Conservation (phyloP, 2,888 invertebrate genomes). For the Gymnosoma rotundatum region DNA sequence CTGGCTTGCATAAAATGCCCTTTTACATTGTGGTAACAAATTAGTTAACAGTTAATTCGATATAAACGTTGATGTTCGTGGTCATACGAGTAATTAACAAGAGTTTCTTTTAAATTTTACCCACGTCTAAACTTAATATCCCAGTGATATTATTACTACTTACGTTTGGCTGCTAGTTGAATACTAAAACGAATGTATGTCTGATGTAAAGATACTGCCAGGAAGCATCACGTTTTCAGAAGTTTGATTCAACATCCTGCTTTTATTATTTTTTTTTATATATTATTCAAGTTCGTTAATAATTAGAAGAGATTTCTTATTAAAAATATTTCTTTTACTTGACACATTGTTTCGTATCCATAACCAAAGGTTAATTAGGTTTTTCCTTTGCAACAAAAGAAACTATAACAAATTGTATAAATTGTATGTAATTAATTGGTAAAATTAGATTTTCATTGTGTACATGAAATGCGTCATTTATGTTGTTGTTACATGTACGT, state of each 20-base stretch:
- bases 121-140: background rate
- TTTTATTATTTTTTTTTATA: constrained; percentile 9
- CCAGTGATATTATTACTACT: too few species aligned
- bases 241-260: constrained; percentile 26
- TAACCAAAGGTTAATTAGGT: constrained; percentile 46
- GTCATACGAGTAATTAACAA: background rate
- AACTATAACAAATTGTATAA: background rate
- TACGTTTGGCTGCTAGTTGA: background rate
- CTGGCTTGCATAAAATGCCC: background rate
- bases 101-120: background rate
- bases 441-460: background rate
- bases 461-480: background rate
- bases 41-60: background rate
- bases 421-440: constrained; percentile 12
- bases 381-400: background rate
- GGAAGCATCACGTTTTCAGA: background rate
- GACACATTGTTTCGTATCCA: background rate
- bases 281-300: background rate
- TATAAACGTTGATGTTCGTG: constrained; percentile 1
- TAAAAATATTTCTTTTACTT: background rate
- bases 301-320: constrained; percentile 21
- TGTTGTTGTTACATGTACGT: background rate
- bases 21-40: background rate
- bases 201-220: background rate
- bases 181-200: background rate